Evolutionary conservation across 2,113 vertebrate genomes (phyloP).

Genomic region (Stercorarius parasiticus): DNA sequence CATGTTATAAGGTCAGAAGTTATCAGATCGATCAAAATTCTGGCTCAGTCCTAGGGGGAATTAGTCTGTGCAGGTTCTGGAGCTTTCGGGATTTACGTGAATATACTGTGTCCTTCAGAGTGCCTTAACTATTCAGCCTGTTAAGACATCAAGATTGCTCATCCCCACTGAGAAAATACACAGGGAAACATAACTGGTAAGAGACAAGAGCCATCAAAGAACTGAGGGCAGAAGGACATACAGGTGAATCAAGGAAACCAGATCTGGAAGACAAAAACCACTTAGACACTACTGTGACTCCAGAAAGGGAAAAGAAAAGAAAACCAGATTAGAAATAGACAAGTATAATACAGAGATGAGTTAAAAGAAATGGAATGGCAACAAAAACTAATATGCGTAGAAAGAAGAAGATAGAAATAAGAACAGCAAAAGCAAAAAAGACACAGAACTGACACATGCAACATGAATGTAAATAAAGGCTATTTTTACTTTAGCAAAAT

Average conservation of each 20-base stretch:
- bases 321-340: background rate
- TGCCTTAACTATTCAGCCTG: background rate
- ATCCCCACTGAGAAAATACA: background rate
- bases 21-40: accelerated
- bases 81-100: background rate
- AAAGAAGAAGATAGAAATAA: background rate
- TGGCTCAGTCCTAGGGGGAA: background rate
- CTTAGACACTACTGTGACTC: background rate
- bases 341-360: background rate
- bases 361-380: background rate
- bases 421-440: background rate
- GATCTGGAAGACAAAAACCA: background rate
- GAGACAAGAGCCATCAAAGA: background rate
- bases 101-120: background rate
- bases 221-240: background rate
- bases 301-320: background rate
- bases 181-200: background rate
- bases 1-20: background rate
- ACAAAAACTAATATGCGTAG: background rate
- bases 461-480: background rate
- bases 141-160: background rate
- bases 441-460: background rate
- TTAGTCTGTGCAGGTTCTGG: background rate
- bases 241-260: background rate
- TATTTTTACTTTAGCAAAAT: background rate